Base-by-base conservation (phyloP, 2,888 invertebrate genomes). In the Patella depressa region DNA sequence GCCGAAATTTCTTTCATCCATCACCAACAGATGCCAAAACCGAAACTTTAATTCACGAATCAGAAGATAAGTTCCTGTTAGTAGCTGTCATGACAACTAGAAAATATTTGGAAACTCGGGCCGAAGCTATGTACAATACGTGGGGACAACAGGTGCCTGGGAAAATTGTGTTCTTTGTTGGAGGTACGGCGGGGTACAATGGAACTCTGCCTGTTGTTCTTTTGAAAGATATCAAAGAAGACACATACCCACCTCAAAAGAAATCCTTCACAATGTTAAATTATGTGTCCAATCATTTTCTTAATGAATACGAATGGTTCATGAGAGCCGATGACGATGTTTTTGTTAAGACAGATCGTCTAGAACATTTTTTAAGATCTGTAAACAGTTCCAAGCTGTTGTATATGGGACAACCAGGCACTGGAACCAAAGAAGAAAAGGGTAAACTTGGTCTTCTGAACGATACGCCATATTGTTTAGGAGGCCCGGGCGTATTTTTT, bases 271-370 rank as follows among this genome's bases (percentile, higher is more conserved):
- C 96, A 90, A 97, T 98, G 96, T 85, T 93, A 65, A 92, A 93
- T 80, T 96, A 98, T 92, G 97, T 99, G 96, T 96, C 96, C 93
- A 94, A 96, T 88, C 96, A 92, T 84, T 80, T 74, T 55, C 80
- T 78, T 14, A 94, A 95, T 12, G 95, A 96, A 87, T 93, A 94
- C 81, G 97, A 98, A 93, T 99, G 98, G 97, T 98, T 98, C 90
- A 94, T 98, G 93, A 94, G 99, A 54, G 98, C 98, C 0, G 99
- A 99, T 91, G 99, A 99, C 91, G 99, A 99, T 92, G 96, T 98
- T 65, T 99, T 97, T 91, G 95, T 99, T 71, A 94, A 97, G 82
- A 95, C 96, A 24, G 96, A 97, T 94, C 88, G 91, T 88, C 92
- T 99, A 84, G 96, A 95, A 85, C 93, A 93, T 80, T 95, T 99